Evolutionary conservation across 92 coral and sea anemone species (phyloP).

Genomic region (Parazoanthus swiftii): DNA sequence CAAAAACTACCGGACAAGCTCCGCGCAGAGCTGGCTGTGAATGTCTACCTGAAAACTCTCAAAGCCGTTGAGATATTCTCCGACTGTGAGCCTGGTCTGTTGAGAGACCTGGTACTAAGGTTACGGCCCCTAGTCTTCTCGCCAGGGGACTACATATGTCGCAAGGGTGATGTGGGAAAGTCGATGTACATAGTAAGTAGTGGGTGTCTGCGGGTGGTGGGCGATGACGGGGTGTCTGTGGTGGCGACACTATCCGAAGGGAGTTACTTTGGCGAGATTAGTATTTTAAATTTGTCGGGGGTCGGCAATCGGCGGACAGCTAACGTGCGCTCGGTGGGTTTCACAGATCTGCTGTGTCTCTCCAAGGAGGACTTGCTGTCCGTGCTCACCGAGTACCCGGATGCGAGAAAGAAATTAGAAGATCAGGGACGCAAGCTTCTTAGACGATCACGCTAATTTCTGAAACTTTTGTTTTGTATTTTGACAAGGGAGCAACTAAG

Average conservation of each 20-base stretch:
- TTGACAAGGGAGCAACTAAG: background rate
- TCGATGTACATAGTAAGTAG: slow-evolving; percentile 86
- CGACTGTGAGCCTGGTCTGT: slow-evolving; percentile 85
- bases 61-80: slow-evolving; percentile 76
- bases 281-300: slow-evolving; percentile 73
- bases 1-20: slow-evolving; percentile 68
- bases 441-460: slow-evolving; percentile 44
- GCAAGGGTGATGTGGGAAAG: slow-evolving; percentile 85
- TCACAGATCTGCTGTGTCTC: slow-evolving; percentile 75
- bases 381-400: slow-evolving; percentile 75
- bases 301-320: slow-evolving; percentile 87
- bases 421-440: slow-evolving; percentile 63
- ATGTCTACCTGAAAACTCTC: slow-evolving; percentile 76
- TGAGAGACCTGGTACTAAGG: slow-evolving; percentile 75
- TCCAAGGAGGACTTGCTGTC: slow-evolving; percentile 77
- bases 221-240: slow-evolving; percentile 62
- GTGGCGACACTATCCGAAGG: slow-evolving; percentile 82
- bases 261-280: slow-evolving; percentile 88
- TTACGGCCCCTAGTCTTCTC: slow-evolving; percentile 78
- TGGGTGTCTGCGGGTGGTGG: slow-evolving; percentile 79
- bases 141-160: slow-evolving; percentile 83
- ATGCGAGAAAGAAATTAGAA: slow-evolving; percentile 76
- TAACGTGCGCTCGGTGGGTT: slow-evolving; percentile 79
- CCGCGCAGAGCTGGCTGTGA: slow-evolving; percentile 75
- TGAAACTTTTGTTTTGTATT: background rate